Percentiles rank a stretch among this genome's conserved stretches.
These are phyloP conservation scores for Sycophila sp. DNA, from an alignment of 1,140 invertebrate genomes.

Conservation along the genomic window DNA sequence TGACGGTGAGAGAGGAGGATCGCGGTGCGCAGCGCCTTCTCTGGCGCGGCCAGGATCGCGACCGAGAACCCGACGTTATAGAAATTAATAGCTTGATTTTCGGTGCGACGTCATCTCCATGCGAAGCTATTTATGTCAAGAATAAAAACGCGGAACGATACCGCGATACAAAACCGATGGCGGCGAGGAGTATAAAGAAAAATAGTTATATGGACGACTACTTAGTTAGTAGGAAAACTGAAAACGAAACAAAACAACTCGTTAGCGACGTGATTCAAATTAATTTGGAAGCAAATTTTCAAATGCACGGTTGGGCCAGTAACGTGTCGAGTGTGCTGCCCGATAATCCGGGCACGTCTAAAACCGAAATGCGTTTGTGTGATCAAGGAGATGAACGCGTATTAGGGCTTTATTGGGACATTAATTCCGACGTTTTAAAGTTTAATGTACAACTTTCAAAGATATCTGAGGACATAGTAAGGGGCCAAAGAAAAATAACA, in stretches of 20 bases:
- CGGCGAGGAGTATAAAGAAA: constrained; percentile 50
- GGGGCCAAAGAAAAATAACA: constrained; percentile 37
- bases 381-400: background rate
- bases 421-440: constrained; percentile 28
- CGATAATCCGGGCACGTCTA: background rate
- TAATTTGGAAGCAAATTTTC: constrained; percentile 26
- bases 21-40: constrained; percentile 46
- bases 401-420: constrained; percentile 36
- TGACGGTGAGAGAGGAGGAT: constrained; percentile 46
- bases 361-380: background rate
- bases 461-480: background rate
- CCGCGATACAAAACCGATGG: constrained; percentile 38
- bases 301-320: too few relatives aligned
- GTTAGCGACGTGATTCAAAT: constrained; percentile 43
- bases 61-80: constrained; percentile 34
- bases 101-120: constrained; percentile 45
- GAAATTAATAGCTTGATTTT: constrained; percentile 52
- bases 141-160: constrained; percentile 49
- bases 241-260: constrained; percentile 37
- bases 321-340: constrained; percentile 10
- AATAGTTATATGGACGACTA: constrained; percentile 59
- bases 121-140: too few relatives aligned
- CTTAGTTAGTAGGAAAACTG: constrained; percentile 42
- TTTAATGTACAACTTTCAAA: background rate
- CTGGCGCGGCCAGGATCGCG: constrained; percentile 40